A percentile compares a stretch with the other conserved stretches of the same genome.
phyloP scores from a whole-genome alignment of 1,140 invertebrate genomes.

The Aphidius gifuensis region DNA sequence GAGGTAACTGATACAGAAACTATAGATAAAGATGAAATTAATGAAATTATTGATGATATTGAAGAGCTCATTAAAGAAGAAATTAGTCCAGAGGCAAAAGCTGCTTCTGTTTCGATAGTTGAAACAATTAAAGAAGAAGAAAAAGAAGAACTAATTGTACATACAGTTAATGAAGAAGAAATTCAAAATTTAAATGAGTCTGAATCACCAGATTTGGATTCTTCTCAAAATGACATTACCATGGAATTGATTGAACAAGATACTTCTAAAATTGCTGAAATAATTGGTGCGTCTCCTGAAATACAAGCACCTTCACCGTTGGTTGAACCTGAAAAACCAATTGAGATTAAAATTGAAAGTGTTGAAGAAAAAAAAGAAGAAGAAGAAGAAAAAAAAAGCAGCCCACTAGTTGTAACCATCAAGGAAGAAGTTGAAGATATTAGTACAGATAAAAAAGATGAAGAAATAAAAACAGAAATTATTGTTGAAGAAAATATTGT shows the following conservation, averaged over 20 bases:
- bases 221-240: conserved; percentile 43
- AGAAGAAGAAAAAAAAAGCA: conserved; percentile 2
- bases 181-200: conserved; percentile 34
- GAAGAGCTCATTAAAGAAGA: conserved; percentile 54
- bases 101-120: conserved; percentile 22
- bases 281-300: conserved; percentile 42
- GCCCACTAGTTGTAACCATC: background rate
- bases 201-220: conserved; percentile 35
- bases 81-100: conserved; percentile 43
- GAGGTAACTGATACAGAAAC: conserved; percentile 51
- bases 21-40: conserved; percentile 54
- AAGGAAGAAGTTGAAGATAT: conserved; percentile 27
- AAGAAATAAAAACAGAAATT: conserved; percentile 22
- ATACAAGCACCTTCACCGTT: conserved; percentile 39
- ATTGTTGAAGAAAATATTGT: background rate
- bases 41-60: conserved; percentile 54
- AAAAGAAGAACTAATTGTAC: conserved; percentile 24
- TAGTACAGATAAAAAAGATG: conserved; percentile 19
- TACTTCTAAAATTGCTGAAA: conserved; percentile 50
- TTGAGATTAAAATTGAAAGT: conserved; percentile 19
- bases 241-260: conserved; percentile 51
- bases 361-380: conserved; percentile 33
- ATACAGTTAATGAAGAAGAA: conserved; percentile 30
- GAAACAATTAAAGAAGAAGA: conserved; percentile 30
- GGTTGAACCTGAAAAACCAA: conserved; percentile 21